Percentiles rank a stretch among this genome's conserved stretches.
These are phyloP conservation scores for Tipula unca DNA, from an alignment of 2,888 invertebrate species.

Conservation along the genomic window DNA sequence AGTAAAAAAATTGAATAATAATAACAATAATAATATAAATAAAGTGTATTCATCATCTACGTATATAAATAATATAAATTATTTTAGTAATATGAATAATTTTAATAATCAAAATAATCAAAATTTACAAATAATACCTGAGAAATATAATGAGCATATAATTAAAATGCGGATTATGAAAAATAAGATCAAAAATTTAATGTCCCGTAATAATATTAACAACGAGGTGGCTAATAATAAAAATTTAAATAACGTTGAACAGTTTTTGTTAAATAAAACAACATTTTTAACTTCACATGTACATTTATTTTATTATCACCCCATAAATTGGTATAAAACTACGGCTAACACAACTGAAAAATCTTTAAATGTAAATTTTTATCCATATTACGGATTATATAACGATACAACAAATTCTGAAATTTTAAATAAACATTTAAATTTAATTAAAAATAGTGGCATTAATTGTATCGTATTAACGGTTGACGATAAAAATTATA, in stretches of 20 bases:
- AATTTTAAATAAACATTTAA: conserved; percentile 50
- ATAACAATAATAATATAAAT: conserved; percentile 16
- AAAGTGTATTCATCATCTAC: background rate
- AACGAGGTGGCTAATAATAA: conserved; percentile 30
- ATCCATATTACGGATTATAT: conserved; percentile 38
- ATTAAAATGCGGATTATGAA: conserved; percentile 38
- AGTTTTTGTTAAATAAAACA: conserved; percentile 25
- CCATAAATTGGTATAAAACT: conserved; percentile 37
- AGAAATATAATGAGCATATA: conserved; percentile 40
- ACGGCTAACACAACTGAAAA: conserved; percentile 25
- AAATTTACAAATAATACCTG: conserved; percentile 32
- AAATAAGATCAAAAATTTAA: conserved; percentile 37
- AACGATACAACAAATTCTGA: conserved; percentile 35
- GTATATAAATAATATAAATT: background rate
- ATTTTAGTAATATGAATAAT: conserved; percentile 14
- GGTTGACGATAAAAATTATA: conserved; percentile 47
- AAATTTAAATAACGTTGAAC: conserved; percentile 24
- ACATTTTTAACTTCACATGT: conserved; percentile 31
- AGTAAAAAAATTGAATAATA: background rate
- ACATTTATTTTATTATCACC: conserved; percentile 40
- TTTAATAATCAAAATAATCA: conserved; percentile 1
- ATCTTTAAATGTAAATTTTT: conserved; percentile 36
- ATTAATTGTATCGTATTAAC: conserved; percentile 50
- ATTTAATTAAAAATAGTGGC: conserved; percentile 49
- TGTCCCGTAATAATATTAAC: conserved; percentile 28